Evolutionary conservation across 2,888 invertebrate genomes (phyloP).

Genomic region (Tetragonula carbonaria): DNA sequence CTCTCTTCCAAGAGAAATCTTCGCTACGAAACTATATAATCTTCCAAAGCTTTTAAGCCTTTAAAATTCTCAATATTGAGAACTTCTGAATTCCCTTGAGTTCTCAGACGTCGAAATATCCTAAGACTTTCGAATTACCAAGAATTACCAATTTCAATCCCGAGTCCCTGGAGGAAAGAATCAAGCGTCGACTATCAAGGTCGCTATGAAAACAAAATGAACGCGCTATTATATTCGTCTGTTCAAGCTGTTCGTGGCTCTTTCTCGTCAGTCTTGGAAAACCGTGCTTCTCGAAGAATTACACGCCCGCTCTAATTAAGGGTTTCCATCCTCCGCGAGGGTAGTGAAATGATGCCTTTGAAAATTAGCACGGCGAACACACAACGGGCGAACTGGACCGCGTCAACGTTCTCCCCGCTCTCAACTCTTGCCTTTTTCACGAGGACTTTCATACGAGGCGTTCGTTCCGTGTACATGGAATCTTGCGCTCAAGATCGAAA

Average conservation of each 20-base stretch:
- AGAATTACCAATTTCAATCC: too few relatives aligned
- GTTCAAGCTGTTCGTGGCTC: background rate
- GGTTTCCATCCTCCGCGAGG: slow-evolving; percentile 25
- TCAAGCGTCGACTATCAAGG: too few relatives aligned
- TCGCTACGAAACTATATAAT: background rate
- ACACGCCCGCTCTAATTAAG: slow-evolving; percentile 52
- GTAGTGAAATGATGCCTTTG: slow-evolving; percentile 51
- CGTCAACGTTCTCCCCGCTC: slow-evolving; percentile 62
- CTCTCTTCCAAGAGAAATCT: slow-evolving; percentile 11
- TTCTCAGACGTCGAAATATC: background rate
- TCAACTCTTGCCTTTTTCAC: slow-evolving; percentile 15
- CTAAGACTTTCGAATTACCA: too few relatives aligned
- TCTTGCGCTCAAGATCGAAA: too few relatives aligned
- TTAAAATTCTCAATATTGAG: too few relatives aligned
- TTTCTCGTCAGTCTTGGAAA: slow-evolving; percentile 23
- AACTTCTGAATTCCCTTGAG: too few relatives aligned
- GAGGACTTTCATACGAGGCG: slow-evolving; percentile 67
- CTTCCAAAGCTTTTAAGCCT: background rate
- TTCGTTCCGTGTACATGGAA: background rate
- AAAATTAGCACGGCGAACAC: slow-evolving; percentile 67
- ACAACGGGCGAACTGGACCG: slow-evolving; percentile 71
- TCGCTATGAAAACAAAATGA: background rate
- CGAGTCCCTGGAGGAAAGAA: too few relatives aligned
- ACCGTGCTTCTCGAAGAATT: slow-evolving; percentile 22
- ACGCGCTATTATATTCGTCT: background rate